phyloP scores from a whole-genome alignment of 2,797 vertebrate genomes.

The Paratrypauchen microcephalus region DNA sequence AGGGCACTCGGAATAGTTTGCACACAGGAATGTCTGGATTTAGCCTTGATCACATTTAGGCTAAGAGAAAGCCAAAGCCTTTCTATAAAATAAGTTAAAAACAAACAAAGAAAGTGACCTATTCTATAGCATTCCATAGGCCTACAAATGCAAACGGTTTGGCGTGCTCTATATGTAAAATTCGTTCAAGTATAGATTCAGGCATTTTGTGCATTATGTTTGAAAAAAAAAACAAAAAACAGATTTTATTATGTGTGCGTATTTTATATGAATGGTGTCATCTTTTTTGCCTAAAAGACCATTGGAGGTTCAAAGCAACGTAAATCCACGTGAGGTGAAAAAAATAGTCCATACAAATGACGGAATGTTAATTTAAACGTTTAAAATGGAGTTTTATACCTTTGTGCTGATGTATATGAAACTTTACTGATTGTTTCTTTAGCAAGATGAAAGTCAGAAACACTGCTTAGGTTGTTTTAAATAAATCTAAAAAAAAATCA shows the following conservation, averaged over 20 bases:
- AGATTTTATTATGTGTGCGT: slow-evolving; percentile 7
- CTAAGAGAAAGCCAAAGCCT: slow-evolving; percentile 54
- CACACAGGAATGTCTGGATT: slow-evolving; percentile 71
- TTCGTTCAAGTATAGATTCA: slow-evolving; percentile 65
- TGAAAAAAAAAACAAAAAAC: slow-evolving; percentile 26
- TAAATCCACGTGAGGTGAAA: slow-evolving; percentile 63
- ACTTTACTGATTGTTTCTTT: slow-evolving; percentile 46
- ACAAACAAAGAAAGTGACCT: slow-evolving; percentile 46
- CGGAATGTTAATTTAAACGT: slow-evolving; percentile 42
- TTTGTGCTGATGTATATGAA: slow-evolving; percentile 54
- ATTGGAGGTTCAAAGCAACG: slow-evolving; percentile 62
- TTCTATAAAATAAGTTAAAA: slow-evolving; percentile 77
- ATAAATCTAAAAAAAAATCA: slow-evolving; percentile 31
- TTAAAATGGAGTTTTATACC: slow-evolving; percentile 55
- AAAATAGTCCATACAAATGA: slow-evolving; percentile 53
- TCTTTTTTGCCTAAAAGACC: slow-evolving; percentile 54
- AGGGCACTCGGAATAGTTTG: slow-evolving; percentile 69
- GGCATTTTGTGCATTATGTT: slow-evolving; percentile 55
- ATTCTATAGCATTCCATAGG: slow-evolving; percentile 11
- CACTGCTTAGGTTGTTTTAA: slow-evolving; percentile 74
- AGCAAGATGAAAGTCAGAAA: slow-evolving; percentile 61
- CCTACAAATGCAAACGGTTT: slow-evolving; percentile 37
- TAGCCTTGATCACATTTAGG: slow-evolving; percentile 57
- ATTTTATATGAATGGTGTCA: slow-evolving; percentile 38
- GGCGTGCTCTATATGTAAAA: slow-evolving; percentile 55